phyloP scores from a whole-genome alignment of 1,140 invertebrate species.

The Archegozetes longisetosus region DNA sequence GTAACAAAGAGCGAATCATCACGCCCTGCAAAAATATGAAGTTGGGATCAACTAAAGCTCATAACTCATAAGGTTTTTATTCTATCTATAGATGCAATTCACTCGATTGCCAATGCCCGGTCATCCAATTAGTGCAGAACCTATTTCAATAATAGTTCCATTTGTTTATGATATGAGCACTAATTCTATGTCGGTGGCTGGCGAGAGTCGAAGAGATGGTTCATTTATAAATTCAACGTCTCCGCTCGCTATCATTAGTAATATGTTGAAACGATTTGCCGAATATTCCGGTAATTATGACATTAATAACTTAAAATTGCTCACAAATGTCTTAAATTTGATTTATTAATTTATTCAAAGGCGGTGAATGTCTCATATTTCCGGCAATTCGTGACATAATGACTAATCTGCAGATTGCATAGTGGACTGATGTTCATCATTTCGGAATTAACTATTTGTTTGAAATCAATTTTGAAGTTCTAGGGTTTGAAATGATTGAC shows the following conservation, averaged over 20 bases:
- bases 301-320: background rate
- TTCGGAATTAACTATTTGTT: no score
- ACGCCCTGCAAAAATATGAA: no score
- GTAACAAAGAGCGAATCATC: no score
- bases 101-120: constrained; percentile 49
- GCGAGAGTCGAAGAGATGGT: constrained; percentile 37
- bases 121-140: constrained; percentile 42
- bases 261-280: constrained; percentile 30
- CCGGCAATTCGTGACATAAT: constrained; percentile 56
- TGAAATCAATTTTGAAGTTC: no score
- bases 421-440: no score
- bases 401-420: background rate
- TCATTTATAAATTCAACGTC: constrained; percentile 12
- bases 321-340: background rate
- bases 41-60: no score
- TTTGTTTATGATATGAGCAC: constrained; percentile 69
- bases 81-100: constrained; percentile 55
- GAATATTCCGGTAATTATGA: constrained; percentile 2
- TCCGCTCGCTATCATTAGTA: constrained; percentile 39
- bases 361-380: constrained; percentile 62
- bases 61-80: no score
- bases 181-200: constrained; percentile 69
- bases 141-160: constrained; percentile 62
- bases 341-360: background rate
- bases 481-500: no score